phyloP scores from a whole-genome alignment of 2,113 vertebrate genomes.

The Datnioides undecimradiatus region DNA sequence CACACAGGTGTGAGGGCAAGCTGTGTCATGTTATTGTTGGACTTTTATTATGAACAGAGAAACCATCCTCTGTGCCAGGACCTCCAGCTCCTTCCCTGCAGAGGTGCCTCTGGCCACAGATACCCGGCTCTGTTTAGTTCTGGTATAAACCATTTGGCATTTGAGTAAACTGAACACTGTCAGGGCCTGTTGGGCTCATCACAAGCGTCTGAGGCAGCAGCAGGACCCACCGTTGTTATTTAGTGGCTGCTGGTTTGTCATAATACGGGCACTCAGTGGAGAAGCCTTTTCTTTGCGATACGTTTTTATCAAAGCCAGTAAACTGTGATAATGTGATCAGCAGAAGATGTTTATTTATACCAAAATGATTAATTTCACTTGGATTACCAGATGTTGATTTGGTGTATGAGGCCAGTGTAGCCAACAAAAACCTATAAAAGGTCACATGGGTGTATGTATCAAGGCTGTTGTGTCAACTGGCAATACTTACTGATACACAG shows the following conservation, averaged over 20 bases:
- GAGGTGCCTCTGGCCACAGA: constrained; percentile 45
- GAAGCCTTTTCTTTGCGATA: background rate
- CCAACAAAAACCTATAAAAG: too few relatives aligned
- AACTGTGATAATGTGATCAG: background rate
- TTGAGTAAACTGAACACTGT: constrained; percentile 69
- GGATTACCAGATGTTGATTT: background rate
- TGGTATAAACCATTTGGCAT: constrained; percentile 67
- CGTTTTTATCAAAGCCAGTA: background rate
- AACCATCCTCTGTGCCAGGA: constrained; percentile 17
- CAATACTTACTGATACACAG: too few relatives aligned
- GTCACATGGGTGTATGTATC: too few relatives aligned
- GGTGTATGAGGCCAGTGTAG: background rate
- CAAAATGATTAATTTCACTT: background rate
- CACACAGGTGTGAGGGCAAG: constrained; percentile 28
- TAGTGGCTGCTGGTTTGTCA: constrained; percentile 3
- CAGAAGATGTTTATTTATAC: constrained; percentile 15
- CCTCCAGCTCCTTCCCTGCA: constrained; percentile 35
- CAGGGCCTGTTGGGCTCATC: constrained; percentile 29
- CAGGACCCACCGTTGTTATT: constrained; percentile 11
- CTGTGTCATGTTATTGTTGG: constrained; percentile 36
- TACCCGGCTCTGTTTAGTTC: constrained; percentile 66
- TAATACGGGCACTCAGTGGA: background rate
- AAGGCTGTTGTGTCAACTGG: too few relatives aligned
- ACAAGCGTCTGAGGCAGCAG: constrained; percentile 28
- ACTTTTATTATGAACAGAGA: constrained; percentile 62